Evolutionary conservation across 2,113 vertebrate genomes (phyloP).

Genomic region (Eulemur macaco): DNA sequence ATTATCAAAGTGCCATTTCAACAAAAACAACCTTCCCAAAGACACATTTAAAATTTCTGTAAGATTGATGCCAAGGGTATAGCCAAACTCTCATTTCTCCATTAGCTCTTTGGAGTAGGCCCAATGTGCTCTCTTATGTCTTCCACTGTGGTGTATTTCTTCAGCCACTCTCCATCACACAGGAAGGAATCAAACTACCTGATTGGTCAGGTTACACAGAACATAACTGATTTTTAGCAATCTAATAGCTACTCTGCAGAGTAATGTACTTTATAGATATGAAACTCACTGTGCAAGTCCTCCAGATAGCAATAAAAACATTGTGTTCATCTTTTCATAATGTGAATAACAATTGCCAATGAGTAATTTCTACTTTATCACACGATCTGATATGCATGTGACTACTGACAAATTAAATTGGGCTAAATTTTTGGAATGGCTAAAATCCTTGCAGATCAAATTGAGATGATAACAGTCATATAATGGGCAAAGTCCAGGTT

Average conservation of each 20-base stretch:
- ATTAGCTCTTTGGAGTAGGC: not conserved
- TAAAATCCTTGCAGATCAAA: not conserved
- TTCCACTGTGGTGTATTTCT: not conserved
- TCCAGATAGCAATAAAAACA: not conserved
- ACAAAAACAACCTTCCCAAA: constrained; percentile 47
- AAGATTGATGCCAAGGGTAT: not conserved
- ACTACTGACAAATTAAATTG: not conserved
- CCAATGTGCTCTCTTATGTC: not conserved
- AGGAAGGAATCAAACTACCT: not conserved
- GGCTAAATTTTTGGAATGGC: not conserved
- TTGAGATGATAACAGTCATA: not conserved
- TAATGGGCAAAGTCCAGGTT: not conserved
- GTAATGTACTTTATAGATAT: not conserved
- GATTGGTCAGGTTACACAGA: not conserved
- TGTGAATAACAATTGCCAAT: not conserved
- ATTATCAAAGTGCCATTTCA: constrained; percentile 35
- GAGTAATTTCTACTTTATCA: not conserved
- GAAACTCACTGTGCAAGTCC: not conserved
- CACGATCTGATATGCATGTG: not conserved
- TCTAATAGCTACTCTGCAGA: not conserved
- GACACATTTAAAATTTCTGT: constrained; percentile 26
- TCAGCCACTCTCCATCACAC: not conserved
- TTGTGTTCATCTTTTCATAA: not conserved
- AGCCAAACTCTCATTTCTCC: not conserved
- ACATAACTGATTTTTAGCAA: not conserved